Evolutionary conservation across 2,113 vertebrate genomes (phyloP).

Genomic region (Perognathus longimembris): DNA sequence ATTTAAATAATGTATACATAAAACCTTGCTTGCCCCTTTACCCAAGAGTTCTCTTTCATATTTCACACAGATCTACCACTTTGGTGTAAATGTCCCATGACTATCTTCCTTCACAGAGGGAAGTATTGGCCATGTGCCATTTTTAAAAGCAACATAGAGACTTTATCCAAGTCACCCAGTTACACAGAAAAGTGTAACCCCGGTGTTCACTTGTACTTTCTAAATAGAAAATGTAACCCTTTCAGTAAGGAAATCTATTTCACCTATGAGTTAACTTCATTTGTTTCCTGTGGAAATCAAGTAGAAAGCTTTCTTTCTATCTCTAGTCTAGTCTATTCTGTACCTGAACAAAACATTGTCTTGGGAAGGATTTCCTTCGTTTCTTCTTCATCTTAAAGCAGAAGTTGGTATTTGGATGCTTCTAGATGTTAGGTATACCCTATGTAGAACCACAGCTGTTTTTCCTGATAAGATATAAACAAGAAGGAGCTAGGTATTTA

Average conservation of each 20-base stretch:
- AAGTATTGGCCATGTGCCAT: not conserved
- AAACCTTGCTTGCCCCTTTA: not conserved
- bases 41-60: not conserved
- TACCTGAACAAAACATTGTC: constrained; percentile 62
- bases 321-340: not conserved
- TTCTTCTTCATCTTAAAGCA: constrained; percentile 59
- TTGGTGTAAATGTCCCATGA: not conserved
- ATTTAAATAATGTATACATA: not conserved
- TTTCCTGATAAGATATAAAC: constrained; percentile 60
- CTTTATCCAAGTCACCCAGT: not conserved
- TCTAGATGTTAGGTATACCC: constrained; percentile 68
- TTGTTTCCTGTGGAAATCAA: not conserved
- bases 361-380: not conserved
- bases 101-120: not conserved
- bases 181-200: not conserved
- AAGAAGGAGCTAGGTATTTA: constrained; percentile 57
- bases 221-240: not conserved
- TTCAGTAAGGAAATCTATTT: not conserved
- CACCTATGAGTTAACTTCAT: not conserved
- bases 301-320: not conserved
- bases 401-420: constrained; percentile 73
- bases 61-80: not conserved
- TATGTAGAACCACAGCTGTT: constrained; percentile 72
- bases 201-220: not conserved
- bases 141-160: constrained; percentile 5